Evolutionary conservation across 1,140 invertebrate genomes (phyloP).

Genomic region (Drosophila navojoa): DNA sequence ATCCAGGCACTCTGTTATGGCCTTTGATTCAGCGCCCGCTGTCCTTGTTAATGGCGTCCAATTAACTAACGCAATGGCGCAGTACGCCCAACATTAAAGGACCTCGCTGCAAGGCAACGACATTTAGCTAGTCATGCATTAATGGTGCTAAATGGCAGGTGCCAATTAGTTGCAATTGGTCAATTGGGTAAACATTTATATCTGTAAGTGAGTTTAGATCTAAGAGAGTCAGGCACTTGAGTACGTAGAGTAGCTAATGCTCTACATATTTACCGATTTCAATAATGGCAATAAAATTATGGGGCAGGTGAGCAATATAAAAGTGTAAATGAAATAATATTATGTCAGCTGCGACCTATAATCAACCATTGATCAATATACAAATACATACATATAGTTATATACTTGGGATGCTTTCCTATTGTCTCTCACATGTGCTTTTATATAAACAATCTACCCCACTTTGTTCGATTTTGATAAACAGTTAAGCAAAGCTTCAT

Average conservation of each 20-base stretch:
- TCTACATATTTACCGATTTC: too few relatives aligned
- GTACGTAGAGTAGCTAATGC: too few relatives aligned
- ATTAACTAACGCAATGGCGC: slow-evolving; percentile 48
- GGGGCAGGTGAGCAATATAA: too few relatives aligned
- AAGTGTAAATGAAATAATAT: too few relatives aligned
- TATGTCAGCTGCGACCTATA: too few relatives aligned
- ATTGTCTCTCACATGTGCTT: too few relatives aligned
- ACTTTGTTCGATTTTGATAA: not conserved
- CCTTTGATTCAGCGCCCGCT: not conserved
- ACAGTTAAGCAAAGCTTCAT: slow-evolving; percentile 46
- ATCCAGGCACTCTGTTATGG: slow-evolving; percentile 13
- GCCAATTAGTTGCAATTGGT: not conserved
- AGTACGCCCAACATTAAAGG: slow-evolving; percentile 1
- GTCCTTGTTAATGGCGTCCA: slow-evolving; percentile 61
- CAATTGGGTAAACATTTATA: not conserved
- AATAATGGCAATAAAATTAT: too few relatives aligned
- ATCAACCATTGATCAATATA: too few relatives aligned
- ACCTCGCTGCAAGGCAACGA: not conserved
- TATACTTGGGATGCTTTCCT: too few relatives aligned
- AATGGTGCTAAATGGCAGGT: slow-evolving; percentile 21
- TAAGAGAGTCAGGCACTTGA: too few relatives aligned
- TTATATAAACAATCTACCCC: too few relatives aligned
- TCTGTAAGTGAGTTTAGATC: not conserved
- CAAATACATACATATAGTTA: too few relatives aligned
- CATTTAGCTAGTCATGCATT: slow-evolving; percentile 2